Percentiles rank a stretch among this genome's conserved stretches.
Evolutionary conservation across 2,797 vertebrate species (phyloP).

Genomic region (Acanthornis magna): DNA sequence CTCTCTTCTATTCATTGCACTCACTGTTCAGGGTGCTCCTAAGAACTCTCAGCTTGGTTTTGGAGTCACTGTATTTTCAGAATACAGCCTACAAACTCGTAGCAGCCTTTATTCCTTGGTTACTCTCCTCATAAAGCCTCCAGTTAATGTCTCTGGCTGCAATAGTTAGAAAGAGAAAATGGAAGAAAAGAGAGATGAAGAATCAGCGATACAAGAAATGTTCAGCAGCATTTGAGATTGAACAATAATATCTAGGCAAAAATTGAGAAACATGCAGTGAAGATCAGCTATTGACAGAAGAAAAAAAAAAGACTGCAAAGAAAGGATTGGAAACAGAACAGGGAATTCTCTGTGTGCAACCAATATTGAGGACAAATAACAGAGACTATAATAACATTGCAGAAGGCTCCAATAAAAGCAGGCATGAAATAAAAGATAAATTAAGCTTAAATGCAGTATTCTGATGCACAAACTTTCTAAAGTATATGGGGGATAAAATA

Average conservation of each 20-base stretch:
- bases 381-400: neutral
- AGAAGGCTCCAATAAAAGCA: neutral
- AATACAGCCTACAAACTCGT: neutral
- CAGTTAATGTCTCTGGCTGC: neutral
- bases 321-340: neutral
- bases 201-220: neutral
- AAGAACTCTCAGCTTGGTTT: neutral
- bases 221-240: neutral
- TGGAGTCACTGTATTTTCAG: neutral
- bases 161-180: neutral
- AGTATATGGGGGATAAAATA: neutral
- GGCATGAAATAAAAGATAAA: neutral
- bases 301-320: neutral
- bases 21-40: neutral
- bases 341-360: neutral
- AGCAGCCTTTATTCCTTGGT: neutral
- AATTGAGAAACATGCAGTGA: neutral
- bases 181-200: neutral
- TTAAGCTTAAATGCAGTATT: neutral
- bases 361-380: neutral
- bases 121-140: neutral
- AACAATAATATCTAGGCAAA: neutral
- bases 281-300: neutral
- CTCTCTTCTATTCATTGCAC: neutral
- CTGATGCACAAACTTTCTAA: neutral